phyloP scores from a whole-genome alignment of 2,888 invertebrate genomes.

The Dorcus hopei region DNA sequence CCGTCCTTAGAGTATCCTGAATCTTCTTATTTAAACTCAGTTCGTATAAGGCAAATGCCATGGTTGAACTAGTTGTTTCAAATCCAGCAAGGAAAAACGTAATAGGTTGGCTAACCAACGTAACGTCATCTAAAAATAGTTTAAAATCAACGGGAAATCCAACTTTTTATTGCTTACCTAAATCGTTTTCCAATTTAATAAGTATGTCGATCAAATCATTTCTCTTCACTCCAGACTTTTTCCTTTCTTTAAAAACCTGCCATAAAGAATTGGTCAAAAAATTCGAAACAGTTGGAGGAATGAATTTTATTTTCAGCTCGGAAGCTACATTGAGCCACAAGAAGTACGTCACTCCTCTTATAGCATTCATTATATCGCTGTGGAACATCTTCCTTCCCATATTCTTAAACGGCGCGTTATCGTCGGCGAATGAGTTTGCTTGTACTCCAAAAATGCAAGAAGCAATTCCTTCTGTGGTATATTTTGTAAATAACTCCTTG shows the following conservation, averaged over 20 bases:
- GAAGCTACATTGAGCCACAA: constrained; percentile 21
- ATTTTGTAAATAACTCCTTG: constrained; percentile 37
- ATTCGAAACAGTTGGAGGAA: constrained; percentile 8
- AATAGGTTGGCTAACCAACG: constrained; percentile 57
- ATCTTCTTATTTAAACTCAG: constrained; percentile 53
- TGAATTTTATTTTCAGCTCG: constrained; percentile 14
- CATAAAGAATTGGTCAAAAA: constrained; percentile 16
- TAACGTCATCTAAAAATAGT: constrained; percentile 47
- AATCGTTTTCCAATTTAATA: constrained; percentile 50
- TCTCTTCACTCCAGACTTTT: constrained; percentile 36
- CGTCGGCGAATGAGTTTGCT: constrained; percentile 37
- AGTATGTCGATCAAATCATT: constrained; percentile 60
- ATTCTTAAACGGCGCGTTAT: constrained; percentile 37
- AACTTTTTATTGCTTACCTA: not conserved
- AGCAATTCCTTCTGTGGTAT: constrained; percentile 47
- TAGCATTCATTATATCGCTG: constrained; percentile 28
- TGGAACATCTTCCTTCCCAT: constrained; percentile 37
- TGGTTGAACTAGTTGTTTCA: constrained; percentile 58
- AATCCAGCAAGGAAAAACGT: constrained; percentile 61
- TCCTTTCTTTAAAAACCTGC: constrained; percentile 10
- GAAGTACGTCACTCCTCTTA: constrained; percentile 24
- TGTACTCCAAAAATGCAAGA: constrained; percentile 47
- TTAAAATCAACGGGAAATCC: constrained; percentile 29
- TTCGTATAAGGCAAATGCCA: constrained; percentile 57
- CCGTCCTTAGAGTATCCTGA: constrained; percentile 53